Conservation (phyloP, 1,140 invertebrate genomes). For the Maconellicoccus hirsutus region DNA sequence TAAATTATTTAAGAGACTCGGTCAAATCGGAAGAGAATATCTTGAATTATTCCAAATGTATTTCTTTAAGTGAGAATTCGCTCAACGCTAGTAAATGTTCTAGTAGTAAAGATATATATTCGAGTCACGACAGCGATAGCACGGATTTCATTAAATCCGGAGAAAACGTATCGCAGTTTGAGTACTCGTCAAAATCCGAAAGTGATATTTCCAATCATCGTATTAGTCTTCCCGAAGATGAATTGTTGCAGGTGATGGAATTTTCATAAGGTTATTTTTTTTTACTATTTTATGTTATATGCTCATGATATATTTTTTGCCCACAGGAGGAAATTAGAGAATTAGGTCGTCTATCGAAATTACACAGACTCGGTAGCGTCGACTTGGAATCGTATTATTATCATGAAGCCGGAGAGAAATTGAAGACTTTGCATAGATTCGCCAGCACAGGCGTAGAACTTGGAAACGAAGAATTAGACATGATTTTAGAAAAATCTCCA, state of each 20-base stretch:
- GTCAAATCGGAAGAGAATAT: constrained; percentile 12
- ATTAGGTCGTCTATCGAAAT: constrained; percentile 8
- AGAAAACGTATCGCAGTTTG: constrained; percentile 12
- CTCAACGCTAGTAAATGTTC: constrained; percentile 12
- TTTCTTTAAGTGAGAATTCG: constrained; percentile 15
- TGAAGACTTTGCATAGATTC: constrained; percentile 25
- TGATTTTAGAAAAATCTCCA: not conserved
- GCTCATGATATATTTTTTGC: too few species aligned
- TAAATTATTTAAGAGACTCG: constrained; percentile 1
- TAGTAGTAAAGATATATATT: constrained; percentile 12
- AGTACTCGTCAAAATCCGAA: constrained; percentile 18
- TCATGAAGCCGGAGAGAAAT: constrained; percentile 4
- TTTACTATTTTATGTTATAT: too few species aligned
- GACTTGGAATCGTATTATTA: constrained; percentile 15
- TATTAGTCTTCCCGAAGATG: constrained; percentile 13
- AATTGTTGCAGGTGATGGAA: not conserved
- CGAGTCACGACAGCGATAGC: constrained; percentile 16
- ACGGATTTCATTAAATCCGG: constrained; percentile 15
- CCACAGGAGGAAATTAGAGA: not conserved
- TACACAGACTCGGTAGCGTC: not conserved
- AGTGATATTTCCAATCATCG: constrained; percentile 20
- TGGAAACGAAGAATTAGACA: constrained; percentile 24
- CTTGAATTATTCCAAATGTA: not conserved
- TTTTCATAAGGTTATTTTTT: not conserved
- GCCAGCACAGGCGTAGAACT: constrained; percentile 27